phyloP scores from a whole-genome alignment of 2,797 vertebrate species.

The Stomatorhinus walkeri region DNA sequence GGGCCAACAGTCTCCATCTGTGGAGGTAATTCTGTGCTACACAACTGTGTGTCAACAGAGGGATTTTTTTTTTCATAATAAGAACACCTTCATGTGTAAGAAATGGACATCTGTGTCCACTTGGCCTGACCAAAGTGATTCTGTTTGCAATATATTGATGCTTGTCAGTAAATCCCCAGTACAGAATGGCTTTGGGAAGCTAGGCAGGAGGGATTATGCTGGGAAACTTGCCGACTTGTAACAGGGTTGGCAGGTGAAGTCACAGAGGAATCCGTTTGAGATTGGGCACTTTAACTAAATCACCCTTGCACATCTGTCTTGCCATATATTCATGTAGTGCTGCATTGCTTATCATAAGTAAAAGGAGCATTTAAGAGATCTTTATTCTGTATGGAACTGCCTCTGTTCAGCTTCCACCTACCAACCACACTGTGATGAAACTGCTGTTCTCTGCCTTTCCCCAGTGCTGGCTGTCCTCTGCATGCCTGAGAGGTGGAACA shows the following conservation, averaged over 20 bases:
- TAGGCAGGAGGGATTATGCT: neutral
- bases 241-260: neutral
- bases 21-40: slow-evolving; percentile 58
- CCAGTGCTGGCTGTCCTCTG: neutral
- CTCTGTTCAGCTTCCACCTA: neutral
- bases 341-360: neutral
- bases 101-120: neutral
- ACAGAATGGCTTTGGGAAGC: neutral
- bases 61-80: neutral
- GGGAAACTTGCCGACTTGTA: neutral
- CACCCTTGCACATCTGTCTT: neutral
- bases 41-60: slow-evolving; percentile 55
- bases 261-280: neutral
- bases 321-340: neutral
- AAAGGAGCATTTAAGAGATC: neutral
- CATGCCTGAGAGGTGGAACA: neutral
- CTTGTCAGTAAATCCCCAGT: neutral
- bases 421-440: neutral
- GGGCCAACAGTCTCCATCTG: slow-evolving; percentile 64
- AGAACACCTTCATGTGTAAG: neutral
- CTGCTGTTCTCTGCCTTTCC: neutral
- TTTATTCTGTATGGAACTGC: neutral
- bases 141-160: neutral
- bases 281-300: neutral
- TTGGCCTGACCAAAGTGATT: neutral